These are phyloP conservation scores for Acanthopleura granulata DNA, from an alignment of 2,888 invertebrate species.

Conservation along the genomic window DNA sequence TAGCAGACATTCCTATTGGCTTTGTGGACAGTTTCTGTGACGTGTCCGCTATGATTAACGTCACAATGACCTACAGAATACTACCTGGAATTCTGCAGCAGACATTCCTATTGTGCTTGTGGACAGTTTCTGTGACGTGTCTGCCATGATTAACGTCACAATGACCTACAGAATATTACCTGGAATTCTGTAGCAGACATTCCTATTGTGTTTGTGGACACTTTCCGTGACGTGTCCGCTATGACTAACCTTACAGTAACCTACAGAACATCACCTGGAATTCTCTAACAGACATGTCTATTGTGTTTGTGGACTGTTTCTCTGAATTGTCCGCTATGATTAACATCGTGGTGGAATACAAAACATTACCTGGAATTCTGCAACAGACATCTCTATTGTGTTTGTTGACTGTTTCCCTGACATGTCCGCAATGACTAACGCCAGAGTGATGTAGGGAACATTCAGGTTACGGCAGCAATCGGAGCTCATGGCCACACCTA, in stretches of 20 bases:
- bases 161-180: conserved; percentile 31
- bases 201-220: conserved; percentile 45
- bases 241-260: background rate
- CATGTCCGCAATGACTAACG: conserved; percentile 46
- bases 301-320: conserved; percentile 38
- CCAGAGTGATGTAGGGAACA: conserved; percentile 51
- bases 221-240: background rate
- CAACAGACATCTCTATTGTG: conserved; percentile 50
- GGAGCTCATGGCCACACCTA: conserved; percentile 55
- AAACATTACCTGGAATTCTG: conserved; percentile 51
- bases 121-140: conserved; percentile 28
- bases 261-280: conserved; percentile 45
- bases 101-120: conserved; percentile 50
- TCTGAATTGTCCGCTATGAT: conserved; percentile 48
- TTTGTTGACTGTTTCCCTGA: conserved; percentile 43
- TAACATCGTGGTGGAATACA: conserved; percentile 34
- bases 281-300: conserved; percentile 53
- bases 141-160: no score
- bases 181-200: conserved; percentile 52
- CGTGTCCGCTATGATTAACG: no score
- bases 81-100: conserved; percentile 52
- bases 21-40: conserved; percentile 40
- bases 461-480: conserved; percentile 52
- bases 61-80: background rate
- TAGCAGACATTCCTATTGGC: conserved; percentile 48